These are phyloP conservation scores for Stegodyphus dumicola DNA, from an alignment of 1,140 invertebrate species.

Conservation along the genomic window DNA sequence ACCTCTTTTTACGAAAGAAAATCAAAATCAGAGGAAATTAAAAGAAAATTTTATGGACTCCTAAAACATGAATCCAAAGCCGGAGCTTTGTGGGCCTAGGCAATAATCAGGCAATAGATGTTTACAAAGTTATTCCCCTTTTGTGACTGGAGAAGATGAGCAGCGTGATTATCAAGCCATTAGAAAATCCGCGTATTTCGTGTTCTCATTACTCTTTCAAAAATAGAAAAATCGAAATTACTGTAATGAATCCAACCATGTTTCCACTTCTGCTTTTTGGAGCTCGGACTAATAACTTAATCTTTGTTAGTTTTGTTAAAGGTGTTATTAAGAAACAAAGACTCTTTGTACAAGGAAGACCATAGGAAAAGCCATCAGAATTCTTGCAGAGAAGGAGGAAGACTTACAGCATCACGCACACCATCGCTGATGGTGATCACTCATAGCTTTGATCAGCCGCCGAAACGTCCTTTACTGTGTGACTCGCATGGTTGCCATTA, in stretches of 20 bases:
- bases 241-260: neutral
- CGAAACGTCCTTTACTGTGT: constrained; percentile 4
- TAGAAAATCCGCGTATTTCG: no score
- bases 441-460: constrained; percentile 39
- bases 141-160: no score
- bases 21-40: no score
- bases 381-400: neutral
- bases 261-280: neutral
- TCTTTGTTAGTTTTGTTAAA: constrained; percentile 4
- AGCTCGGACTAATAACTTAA: neutral
- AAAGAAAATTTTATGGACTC: no score
- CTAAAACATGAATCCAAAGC: no score
- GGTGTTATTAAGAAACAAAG: constrained; percentile 4
- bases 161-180: no score
- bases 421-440: constrained; percentile 20
- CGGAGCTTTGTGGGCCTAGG: no score
- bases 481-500: constrained; percentile 22
- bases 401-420: constrained; percentile 22
- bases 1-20: no score
- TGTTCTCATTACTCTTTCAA: no score
- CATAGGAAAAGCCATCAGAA: neutral
- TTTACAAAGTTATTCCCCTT: no score
- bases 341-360: neutral
- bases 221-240: no score
- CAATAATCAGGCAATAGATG: no score